Evolutionary conservation across 2,888 invertebrate genomes (phyloP), one percentile per base, ranked within the genome.

Genomic region (Pheosia gnoma): DNA sequence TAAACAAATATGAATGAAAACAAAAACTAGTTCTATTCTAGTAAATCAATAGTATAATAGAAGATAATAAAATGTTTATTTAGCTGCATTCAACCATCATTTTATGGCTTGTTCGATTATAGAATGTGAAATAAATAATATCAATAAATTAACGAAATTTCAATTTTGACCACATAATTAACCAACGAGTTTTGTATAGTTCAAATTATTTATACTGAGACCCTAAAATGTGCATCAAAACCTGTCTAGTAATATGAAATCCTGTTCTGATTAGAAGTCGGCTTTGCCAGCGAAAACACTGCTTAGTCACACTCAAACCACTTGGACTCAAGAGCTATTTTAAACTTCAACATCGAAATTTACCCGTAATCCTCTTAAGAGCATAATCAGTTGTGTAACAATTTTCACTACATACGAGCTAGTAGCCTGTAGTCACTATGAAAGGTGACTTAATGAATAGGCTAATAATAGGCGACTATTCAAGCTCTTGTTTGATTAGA

Each of bases 401-500:
- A 79, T 87, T 88, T 87, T 88, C 87, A 75, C 87, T 74, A 73
- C 72, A 77, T 72, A 71, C 65, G 70, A 65, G 61, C 72, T 78
- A 78, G 75, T 78, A 80, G 74, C 8, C 72, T 66, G 57, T 56
- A 71, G 66, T 60, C 65, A 77, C 78, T 79, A 78, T 83, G 79
- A 77, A 69, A 60, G 66, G 54, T 71, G 69, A 69, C 74, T 79
- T 79, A 79, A 86, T 87, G 77, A 80, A 82, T 80, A 75, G 70
- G 73, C 79, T 84, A 83, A 85, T 84, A 82, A 25, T 25, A 79
- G 75, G 59, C 61, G 77, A 83, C 85, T 81, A 81, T 84, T 85
- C 86, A 83, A 70, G 74, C 79, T 78, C 78, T 82, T 68, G 67
- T 61, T 74, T 77, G 77, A 77, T 89, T 86, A 87, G 83, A 84